Base-by-base conservation (phyloP, 1,140 invertebrate genomes). In the Nephotettix cincticeps region DNA sequence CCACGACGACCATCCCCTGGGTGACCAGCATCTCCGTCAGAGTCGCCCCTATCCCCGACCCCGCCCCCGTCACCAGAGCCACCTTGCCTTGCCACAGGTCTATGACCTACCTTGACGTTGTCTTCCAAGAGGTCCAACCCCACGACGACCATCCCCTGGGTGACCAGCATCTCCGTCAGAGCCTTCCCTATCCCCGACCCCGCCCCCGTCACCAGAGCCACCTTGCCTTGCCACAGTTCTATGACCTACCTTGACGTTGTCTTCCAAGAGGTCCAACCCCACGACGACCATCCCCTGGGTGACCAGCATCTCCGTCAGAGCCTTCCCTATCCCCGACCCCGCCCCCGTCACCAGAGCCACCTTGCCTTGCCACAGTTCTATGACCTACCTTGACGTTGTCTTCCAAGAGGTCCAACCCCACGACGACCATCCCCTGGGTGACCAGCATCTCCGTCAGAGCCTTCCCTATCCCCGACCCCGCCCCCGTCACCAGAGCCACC, bases 311-410 rank as follows among this genome's bases (percentile, higher is more conserved):
- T 78, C 76, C 66, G 82, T 80, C 45, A 83, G 79, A 1, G 80
- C 83, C 0, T 82, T 83, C 0, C 89, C 89, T 67, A 90, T 90
- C 0, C 89, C 89, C 1, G 82, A 82, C 65, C 86, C 88, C 23
- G 87, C 87, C 2, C 84, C 89, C 9, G 88, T 89, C 17, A 90
- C 85, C 1, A 90, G 78, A 1, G 87, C 89, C 13, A 88, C 84
- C 69, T 84, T 82, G 67, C 84, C 85, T 51, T 71, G 72, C 87
- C 88, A 90, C 29, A 85, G 43, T 4, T 69, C 67, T 47, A 69
- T 69, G n/a, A 65, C 56, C 14, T 36, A 83, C 82, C 80, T 86
- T 75, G 17, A 88, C 79, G 29, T 81, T 79, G 21, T 81, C 77
- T 1, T 81, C 77, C 40, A 84, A 83, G 54, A 87, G 77, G 1